phyloP scores from a whole-genome alignment of 2,888 invertebrate species.

The Hypena proboscidalis region DNA sequence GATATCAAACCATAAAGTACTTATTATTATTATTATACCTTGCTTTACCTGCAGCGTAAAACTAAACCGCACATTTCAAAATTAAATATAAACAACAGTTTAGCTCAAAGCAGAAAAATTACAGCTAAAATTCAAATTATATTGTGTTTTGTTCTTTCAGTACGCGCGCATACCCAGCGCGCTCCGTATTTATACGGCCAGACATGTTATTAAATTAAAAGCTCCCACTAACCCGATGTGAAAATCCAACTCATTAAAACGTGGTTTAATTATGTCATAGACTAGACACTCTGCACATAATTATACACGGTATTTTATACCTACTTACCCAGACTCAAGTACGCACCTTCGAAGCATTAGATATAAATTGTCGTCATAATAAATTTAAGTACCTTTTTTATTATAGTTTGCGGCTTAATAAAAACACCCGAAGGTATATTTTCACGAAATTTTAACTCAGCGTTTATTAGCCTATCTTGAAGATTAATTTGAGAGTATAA shows the following conservation, averaged over 20 bases:
- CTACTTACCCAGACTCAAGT: conserved; percentile 17
- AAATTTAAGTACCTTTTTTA: conserved; percentile 13
- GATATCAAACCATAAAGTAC: too few relatives aligned
- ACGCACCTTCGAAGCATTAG: conserved; percentile 12
- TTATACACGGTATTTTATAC: conserved; percentile 30
- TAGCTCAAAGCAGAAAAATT: too few relatives aligned
- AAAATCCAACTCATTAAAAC: conserved; percentile 47
- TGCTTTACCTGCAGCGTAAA: too few relatives aligned
- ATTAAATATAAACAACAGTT: too few relatives aligned
- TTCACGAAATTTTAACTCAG: conserved; percentile 1
- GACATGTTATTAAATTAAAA: conserved; percentile 36
- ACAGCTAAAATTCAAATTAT: too few relatives aligned
- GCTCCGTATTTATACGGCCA: conserved; percentile 14
- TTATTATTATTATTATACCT: too few relatives aligned
- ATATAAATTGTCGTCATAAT: conserved; percentile 12
- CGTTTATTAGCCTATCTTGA: conserved; percentile 5
- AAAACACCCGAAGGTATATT: conserved; percentile 1
- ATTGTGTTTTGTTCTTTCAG: too few relatives aligned
- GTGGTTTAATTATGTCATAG: conserved; percentile 44
- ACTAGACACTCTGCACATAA: conserved; percentile 37
- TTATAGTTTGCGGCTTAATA: conserved; percentile 8
- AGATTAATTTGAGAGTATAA: conserved; percentile 6
- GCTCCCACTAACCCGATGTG: conserved; percentile 20
- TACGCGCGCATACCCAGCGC: conserved; percentile 18
- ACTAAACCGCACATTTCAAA: too few relatives aligned